phyloP scores from a whole-genome alignment of 2,888 invertebrate species.

The Drosophila peninsularis region DNA sequence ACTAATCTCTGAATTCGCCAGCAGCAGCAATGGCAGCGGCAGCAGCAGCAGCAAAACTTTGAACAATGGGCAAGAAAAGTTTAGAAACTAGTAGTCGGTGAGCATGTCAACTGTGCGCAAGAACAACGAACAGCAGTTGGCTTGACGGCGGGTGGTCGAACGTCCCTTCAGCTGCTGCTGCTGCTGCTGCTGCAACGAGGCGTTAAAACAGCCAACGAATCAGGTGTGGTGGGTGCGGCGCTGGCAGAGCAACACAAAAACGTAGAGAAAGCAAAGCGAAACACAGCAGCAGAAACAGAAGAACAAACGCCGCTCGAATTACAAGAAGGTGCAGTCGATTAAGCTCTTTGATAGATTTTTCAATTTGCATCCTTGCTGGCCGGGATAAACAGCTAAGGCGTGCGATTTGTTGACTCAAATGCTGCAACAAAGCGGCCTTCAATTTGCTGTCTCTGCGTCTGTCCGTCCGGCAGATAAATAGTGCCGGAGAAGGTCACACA shows the following conservation, averaged over 20 bases:
- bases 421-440: conserved; percentile 34
- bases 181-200: conserved; percentile 51
- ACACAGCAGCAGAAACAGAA: conserved; percentile 9
- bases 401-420: conserved; percentile 47
- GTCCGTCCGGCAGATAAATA: conserved; percentile 50
- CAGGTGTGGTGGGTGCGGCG: conserved; percentile 25
- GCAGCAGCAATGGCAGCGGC: conserved; percentile 16
- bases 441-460: conserved; percentile 34
- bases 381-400: conserved; percentile 44
- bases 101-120: conserved; percentile 73
- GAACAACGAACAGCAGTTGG: conserved; percentile 68
- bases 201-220: conserved; percentile 59
- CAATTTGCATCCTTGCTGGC: conserved; percentile 50
- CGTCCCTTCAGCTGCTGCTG: neutral
- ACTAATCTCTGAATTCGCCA: conserved; percentile 77
- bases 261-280: neutral
- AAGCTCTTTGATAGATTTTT: conserved; percentile 61
- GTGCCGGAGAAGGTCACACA: conserved; percentile 47
- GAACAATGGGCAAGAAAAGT: conserved; percentile 74
- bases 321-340: conserved; percentile 38
- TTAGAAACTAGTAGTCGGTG: conserved; percentile 73
- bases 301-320: conserved; percentile 10
- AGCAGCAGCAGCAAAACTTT: conserved; percentile 57
- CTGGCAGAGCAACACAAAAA: conserved; percentile 6
- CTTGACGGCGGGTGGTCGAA: conserved; percentile 59